Conservation (phyloP, 2,113 vertebrate genomes). For the Rhadina sibilatrix region DNA sequence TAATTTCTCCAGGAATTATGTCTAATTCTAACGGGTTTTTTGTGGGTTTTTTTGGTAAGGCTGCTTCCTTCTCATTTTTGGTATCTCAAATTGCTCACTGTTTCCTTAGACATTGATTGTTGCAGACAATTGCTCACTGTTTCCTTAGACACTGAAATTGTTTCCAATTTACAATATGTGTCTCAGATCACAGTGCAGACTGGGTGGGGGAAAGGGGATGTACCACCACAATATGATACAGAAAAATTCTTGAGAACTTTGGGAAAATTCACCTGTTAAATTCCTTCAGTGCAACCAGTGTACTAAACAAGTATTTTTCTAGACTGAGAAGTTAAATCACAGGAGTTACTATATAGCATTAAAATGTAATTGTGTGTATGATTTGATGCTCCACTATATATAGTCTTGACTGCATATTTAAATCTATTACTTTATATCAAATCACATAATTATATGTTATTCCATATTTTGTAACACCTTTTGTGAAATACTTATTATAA, state of each 20-base stretch:
- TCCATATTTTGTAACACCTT: not conserved
- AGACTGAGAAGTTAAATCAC: not conserved
- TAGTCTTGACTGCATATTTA: not conserved
- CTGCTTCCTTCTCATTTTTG: not conserved
- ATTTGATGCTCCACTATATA: not conserved
- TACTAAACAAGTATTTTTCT: not conserved
- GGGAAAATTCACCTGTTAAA: not conserved
- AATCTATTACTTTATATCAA: not conserved
- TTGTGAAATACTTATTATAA: not conserved
- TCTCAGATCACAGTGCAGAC: not conserved
- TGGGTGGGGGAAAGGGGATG: accelerated
- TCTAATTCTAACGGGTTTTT: not conserved
- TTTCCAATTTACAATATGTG: not conserved
- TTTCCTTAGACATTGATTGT: not conserved
- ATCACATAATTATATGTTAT: not conserved
- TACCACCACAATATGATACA: not conserved
- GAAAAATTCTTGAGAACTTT: not conserved
- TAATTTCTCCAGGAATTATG: not conserved
- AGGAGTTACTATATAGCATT: not conserved
- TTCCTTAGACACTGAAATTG: not conserved
- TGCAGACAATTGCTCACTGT: not conserved
- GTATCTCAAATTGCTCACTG: not conserved
- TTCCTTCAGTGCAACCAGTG: not conserved
- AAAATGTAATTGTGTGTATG: not conserved
- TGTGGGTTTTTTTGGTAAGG: not conserved